phyloP scores from a whole-genome alignment of 2,797 vertebrate genomes.

The Gadopsis marmoratus region DNA sequence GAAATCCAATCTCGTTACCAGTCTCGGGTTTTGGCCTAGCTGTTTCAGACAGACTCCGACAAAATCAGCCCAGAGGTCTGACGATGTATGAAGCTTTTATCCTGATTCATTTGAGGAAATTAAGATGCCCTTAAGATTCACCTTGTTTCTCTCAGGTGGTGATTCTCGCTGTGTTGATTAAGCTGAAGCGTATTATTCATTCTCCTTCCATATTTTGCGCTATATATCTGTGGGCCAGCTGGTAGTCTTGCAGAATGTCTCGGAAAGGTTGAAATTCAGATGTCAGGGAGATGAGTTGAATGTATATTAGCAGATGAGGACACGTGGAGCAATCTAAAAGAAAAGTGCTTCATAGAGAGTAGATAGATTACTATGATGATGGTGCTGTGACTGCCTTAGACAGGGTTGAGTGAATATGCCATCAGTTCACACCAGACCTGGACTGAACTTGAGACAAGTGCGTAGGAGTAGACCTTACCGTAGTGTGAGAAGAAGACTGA shows the following conservation, averaged over 20 bases:
- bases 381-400: neutral
- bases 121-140: slow-evolving; percentile 44
- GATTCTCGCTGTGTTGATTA: slow-evolving; percentile 34
- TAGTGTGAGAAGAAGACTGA: neutral
- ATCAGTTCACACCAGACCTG: neutral
- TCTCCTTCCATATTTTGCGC: slow-evolving; percentile 25
- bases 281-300: slow-evolving; percentile 49
- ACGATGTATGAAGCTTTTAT: slow-evolving; percentile 32
- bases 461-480: neutral
- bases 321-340: slow-evolving; percentile 16
- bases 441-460: slow-evolving; percentile 10
- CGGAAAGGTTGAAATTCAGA: slow-evolving; percentile 54
- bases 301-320: slow-evolving; percentile 43
- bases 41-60: slow-evolving; percentile 8
- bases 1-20: slow-evolving; percentile 31
- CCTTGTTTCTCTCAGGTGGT: slow-evolving; percentile 42
- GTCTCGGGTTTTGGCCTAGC: neutral
- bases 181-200: slow-evolving; percentile 41
- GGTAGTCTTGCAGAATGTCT: slow-evolving; percentile 36
- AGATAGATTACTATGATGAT: slow-evolving; percentile 1
- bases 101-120: slow-evolving; percentile 35
- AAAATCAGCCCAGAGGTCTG: slow-evolving; percentile 19
- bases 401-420: neutral
- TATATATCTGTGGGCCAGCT: slow-evolving; percentile 40
- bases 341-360: slow-evolving; percentile 18